Conservation (phyloP, 37 sponge, comb jelly and placozoan species). For the Haliclona indistincta region DNA sequence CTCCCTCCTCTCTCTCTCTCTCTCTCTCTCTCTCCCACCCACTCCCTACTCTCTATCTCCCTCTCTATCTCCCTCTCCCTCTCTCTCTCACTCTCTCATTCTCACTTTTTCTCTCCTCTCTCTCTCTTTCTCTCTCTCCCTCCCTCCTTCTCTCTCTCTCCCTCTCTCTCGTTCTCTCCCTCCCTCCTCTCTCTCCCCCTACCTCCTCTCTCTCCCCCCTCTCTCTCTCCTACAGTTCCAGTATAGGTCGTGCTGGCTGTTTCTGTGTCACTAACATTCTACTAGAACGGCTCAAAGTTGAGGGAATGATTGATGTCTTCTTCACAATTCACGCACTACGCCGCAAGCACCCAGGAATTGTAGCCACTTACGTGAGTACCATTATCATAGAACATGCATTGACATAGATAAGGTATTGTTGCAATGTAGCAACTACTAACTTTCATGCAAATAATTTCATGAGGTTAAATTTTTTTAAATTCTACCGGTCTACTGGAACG, state of each 20-base stretch:
- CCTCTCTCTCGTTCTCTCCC: too few species aligned
- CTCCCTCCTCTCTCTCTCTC: neutral
- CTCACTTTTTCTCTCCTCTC: neutral
- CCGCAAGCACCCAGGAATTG: constrained; percentile 73
- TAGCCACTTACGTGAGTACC: constrained; percentile 59
- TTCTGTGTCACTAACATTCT: constrained; percentile 59
- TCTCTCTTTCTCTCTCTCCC: neutral
- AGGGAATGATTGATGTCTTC: constrained; percentile 75
- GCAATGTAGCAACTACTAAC: neutral
- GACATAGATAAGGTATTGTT: neutral
- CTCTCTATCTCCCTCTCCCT: too few species aligned
- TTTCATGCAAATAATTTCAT: too few species aligned
- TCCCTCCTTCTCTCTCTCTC: neutral
- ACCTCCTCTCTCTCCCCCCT: too few species aligned
- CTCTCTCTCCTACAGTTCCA: constrained; percentile 35
- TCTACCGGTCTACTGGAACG: too few species aligned
- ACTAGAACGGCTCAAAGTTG: constrained; percentile 79
- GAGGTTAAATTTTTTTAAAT: too few species aligned
- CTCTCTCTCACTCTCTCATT: too few species aligned
- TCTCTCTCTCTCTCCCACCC: too few species aligned
- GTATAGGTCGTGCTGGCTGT: constrained; percentile 73
- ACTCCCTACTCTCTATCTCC: too few species aligned
- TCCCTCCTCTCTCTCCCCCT: too few species aligned
- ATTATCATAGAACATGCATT: neutral
- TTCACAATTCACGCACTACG: constrained; percentile 68